Conservation (phyloP, 2,888 invertebrate species). For the Parthenolecanium corni region DNA sequence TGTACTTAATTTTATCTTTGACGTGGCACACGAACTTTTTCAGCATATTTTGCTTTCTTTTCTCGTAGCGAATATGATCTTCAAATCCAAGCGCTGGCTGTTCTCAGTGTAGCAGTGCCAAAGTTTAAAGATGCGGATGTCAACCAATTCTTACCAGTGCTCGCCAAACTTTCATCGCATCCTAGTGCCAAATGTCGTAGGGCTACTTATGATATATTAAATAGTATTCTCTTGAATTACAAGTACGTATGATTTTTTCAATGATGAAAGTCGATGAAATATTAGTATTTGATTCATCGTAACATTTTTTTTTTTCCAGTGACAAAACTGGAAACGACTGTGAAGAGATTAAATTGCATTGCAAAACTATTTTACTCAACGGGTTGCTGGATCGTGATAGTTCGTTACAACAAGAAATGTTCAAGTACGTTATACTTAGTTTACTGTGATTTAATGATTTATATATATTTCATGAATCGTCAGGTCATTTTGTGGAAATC, state of each 20-base stretch:
- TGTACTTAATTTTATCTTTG: no score
- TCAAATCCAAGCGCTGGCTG: neutral
- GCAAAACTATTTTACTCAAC: conserved; percentile 39
- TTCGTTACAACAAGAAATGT: conserved; percentile 42
- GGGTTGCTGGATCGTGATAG: conserved; percentile 43
- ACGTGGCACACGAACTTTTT: neutral
- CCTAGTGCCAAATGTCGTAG: conserved; percentile 35
- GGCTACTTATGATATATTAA: conserved; percentile 36
- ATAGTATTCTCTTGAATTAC: conserved; percentile 8
- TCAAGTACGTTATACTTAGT: conserved; percentile 36
- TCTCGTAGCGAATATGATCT: conserved; percentile 3
- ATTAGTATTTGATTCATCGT: conserved; percentile 2
- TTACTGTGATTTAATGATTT: neutral
- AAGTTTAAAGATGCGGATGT: conserved; percentile 34
- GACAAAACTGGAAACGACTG: conserved; percentile 25
- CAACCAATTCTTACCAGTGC: conserved; percentile 32
- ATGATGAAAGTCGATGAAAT: neutral
- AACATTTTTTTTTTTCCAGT: conserved; percentile 7
- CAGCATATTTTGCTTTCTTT: neutral
- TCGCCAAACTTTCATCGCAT: conserved; percentile 34
- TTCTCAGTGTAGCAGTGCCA: conserved; percentile 31
- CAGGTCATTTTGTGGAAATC: no score
- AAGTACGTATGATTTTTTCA: conserved; percentile 4
- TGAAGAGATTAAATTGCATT: conserved; percentile 35
- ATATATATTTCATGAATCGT: neutral